phyloP scores from a whole-genome alignment of 2,888 invertebrate species.

The Creontiades dilutus region DNA sequence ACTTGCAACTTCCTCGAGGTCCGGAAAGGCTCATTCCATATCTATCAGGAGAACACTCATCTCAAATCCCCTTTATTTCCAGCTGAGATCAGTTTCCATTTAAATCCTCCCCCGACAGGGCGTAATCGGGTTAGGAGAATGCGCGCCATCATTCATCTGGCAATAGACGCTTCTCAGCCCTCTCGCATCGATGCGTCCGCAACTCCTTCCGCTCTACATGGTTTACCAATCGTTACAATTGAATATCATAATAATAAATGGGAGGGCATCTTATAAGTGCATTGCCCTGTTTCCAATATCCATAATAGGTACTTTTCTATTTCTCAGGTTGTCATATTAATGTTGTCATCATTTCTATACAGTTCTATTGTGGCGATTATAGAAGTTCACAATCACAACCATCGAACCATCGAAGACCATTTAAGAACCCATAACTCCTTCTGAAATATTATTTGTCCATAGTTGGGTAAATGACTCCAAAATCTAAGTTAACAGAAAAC shows the following conservation, averaged over 20 bases:
- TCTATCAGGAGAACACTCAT: slow-evolving; percentile 55
- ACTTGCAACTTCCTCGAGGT: slow-evolving; percentile 44
- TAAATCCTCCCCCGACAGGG: slow-evolving; percentile 68
- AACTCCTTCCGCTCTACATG: slow-evolving; percentile 3
- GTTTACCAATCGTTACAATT: slow-evolving; percentile 1
- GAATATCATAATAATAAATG: neutral
- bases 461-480: too few species aligned
- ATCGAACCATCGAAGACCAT: too few species aligned
- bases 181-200: slow-evolving; percentile 15
- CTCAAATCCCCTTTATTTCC: slow-evolving; percentile 71
- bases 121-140: slow-evolving; percentile 71
- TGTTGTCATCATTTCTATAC: too few species aligned
- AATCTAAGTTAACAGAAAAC: too few species aligned
- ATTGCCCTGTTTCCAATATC: neutral
- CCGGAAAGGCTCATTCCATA: slow-evolving; percentile 44
- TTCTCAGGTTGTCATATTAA: too few species aligned
- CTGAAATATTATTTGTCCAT: too few species aligned
- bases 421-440: too few species aligned
- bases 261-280: neutral
- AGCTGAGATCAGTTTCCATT: slow-evolving; percentile 71
- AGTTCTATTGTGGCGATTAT: too few species aligned
- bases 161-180: slow-evolving; percentile 60
- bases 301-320: neutral
- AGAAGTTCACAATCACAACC: too few species aligned
- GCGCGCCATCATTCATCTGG: slow-evolving; percentile 70